Percentiles rank a stretch among this genome's conserved stretches.
Conservation (phyloP, 2,113 vertebrate genomes). For the Ictidomys tridecemlineatus region DNA sequence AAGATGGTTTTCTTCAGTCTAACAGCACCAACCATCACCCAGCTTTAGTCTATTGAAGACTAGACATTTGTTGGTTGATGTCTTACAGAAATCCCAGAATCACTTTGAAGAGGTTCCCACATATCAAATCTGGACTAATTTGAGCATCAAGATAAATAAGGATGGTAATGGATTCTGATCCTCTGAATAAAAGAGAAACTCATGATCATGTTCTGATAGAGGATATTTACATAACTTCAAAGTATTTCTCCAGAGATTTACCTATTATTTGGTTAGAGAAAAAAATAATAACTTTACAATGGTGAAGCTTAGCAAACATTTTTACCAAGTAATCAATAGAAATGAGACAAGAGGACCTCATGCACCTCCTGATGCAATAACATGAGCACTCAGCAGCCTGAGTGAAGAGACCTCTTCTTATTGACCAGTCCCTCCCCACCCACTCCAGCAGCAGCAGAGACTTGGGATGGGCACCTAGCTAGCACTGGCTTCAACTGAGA, state of each 20-base stretch:
- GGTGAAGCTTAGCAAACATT: background rate
- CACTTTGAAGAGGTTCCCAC: background rate
- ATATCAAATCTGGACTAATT: background rate
- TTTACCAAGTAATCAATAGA: background rate
- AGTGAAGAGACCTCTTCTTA: background rate
- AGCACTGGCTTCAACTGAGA: background rate
- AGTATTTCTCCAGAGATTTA: background rate
- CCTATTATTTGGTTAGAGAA: background rate
- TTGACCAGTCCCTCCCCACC: rapidly evolving
- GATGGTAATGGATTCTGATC: background rate
- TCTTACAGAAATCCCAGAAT: background rate
- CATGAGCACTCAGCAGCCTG: background rate
- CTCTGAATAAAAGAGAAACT: background rate
- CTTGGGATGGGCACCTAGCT: background rate
- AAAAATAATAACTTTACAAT: background rate
- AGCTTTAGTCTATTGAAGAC: background rate
- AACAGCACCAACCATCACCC: background rate
- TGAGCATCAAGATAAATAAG: background rate
- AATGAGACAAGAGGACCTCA: background rate
- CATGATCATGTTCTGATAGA: background rate
- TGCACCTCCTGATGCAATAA: background rate
- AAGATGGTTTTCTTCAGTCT: background rate
- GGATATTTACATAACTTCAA: background rate
- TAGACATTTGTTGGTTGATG: background rate
- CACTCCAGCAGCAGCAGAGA: background rate